Percentiles rank a stretch among this genome's conserved stretches.
phyloP scores from a whole-genome alignment of 2,113 vertebrate species.

The Apteryx owenii region DNA sequence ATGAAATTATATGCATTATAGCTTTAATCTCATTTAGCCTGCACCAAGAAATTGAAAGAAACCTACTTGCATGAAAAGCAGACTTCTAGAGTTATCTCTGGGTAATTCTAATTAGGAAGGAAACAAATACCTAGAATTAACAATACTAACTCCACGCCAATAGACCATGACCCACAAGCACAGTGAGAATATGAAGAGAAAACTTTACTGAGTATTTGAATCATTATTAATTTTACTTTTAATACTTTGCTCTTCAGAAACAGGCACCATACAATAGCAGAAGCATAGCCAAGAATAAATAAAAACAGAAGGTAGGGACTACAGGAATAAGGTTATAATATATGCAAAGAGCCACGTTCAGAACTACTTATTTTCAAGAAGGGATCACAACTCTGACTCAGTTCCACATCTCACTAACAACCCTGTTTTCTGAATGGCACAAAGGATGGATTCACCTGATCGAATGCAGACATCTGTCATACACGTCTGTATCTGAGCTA shows the following conservation, averaged over 20 bases:
- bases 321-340: not conserved
- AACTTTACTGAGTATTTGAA: not conserved
- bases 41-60: not conserved
- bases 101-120: accelerated
- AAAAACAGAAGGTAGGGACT: not conserved
- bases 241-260: not conserved
- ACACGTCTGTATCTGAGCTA: not conserved
- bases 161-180: not conserved
- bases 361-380: not conserved
- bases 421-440: not conserved
- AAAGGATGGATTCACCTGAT: not conserved
- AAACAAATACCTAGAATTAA: not conserved
- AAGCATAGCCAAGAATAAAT: not conserved
- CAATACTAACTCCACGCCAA: not conserved
- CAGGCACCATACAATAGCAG: not conserved
- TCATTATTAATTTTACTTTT: not conserved
- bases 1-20: not conserved
- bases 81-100: not conserved
- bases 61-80: not conserved
- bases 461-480: not conserved
- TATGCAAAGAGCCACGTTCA: not conserved
- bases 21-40: not conserved
- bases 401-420: not conserved
- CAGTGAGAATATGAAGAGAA: not conserved
- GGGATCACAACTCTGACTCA: not conserved